Conservation (phyloP, 2,797 vertebrate species). For the Crypturellus tataupa region DNA sequence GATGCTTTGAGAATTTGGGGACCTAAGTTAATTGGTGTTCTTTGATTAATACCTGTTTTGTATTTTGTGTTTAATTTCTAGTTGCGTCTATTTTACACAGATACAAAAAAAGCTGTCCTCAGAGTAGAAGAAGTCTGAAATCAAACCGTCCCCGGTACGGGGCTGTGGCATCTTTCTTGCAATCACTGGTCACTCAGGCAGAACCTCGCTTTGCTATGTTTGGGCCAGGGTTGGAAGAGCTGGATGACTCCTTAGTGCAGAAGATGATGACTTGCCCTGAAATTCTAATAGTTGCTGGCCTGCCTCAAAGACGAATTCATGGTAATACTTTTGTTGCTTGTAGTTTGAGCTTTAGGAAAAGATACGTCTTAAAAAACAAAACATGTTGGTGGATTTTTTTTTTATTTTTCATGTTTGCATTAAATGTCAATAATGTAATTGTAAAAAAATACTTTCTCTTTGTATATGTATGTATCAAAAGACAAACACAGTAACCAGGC, state of each 20-base stretch:
- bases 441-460: neutral
- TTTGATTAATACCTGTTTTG: conserved; percentile 2
- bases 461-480: neutral
- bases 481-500: neutral
- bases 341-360: neutral
- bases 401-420: neutral
- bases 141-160: conserved; percentile 82
- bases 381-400: neutral
- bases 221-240: conserved; percentile 93
- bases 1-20: neutral
- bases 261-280: conserved; percentile 90
- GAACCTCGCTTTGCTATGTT: conserved; percentile 96
- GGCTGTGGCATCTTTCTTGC: conserved; percentile 88
- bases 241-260: conserved; percentile 90
- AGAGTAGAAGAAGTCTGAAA: conserved; percentile 83
- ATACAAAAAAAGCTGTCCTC: conserved; percentile 90
- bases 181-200: conserved; percentile 85
- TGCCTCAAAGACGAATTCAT: conserved; percentile 89
- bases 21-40: neutral
- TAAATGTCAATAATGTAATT: neutral
- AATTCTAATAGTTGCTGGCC: conserved; percentile 86
- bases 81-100: conserved; percentile 80
- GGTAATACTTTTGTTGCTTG: conserved; percentile 78
- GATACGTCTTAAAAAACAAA: neutral
- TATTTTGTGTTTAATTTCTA: conserved; percentile 65